Evolutionary conservation across 2,113 vertebrate genomes (phyloP).

Genomic region (Phalacrocorax brasilianus): DNA sequence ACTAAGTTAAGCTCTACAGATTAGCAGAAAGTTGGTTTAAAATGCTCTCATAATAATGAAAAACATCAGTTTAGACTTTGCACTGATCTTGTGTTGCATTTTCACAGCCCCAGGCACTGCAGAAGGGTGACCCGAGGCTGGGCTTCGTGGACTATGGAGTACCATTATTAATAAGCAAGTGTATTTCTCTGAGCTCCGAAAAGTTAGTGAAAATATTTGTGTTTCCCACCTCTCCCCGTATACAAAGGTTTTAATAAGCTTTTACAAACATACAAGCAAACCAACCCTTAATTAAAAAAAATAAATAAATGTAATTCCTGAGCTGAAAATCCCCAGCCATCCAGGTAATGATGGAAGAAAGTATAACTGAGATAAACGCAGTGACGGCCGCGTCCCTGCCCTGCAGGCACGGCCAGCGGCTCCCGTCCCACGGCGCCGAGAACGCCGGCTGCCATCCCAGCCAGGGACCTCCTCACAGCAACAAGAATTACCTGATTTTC

Average conservation of each 20-base stretch:
- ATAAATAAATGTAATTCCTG: not conserved
- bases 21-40: not conserved
- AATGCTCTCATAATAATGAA: not conserved
- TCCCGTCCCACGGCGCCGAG: not conserved
- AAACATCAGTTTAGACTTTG: not conserved
- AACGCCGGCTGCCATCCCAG: not conserved
- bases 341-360: not conserved
- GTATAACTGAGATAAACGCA: fast-evolving
- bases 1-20: not conserved
- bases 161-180: not conserved
- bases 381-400: not conserved
- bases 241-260: conserved; percentile 14
- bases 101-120: not conserved
- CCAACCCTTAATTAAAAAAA: not conserved
- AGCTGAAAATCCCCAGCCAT: not conserved
- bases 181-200: not conserved
- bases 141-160: fast-evolving
- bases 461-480: not conserved
- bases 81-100: not conserved
- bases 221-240: not conserved
- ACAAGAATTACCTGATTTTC: not conserved
- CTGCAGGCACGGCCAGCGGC: not conserved
- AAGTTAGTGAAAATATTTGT: not conserved
- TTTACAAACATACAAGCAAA: conserved; percentile 36
- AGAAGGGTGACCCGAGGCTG: not conserved